phyloP scores from a whole-genome alignment of 2,888 invertebrate genomes.

The Scaptomyza caliginosa region DNA sequence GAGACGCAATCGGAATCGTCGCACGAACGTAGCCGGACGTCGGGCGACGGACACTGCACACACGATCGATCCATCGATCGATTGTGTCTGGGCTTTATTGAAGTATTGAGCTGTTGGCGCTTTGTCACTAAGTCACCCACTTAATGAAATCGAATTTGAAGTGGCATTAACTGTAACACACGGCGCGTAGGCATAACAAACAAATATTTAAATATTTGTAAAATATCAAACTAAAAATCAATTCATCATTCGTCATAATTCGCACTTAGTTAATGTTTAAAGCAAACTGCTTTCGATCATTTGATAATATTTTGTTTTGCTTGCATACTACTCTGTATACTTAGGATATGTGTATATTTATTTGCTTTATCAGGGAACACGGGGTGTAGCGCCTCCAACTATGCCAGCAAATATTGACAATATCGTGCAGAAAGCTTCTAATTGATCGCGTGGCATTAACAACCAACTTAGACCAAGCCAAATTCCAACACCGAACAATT shows the following conservation, averaged over 20 bases:
- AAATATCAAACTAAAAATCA: conserved; percentile 4
- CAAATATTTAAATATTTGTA: conserved; percentile 31
- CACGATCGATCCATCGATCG: conserved; percentile 67
- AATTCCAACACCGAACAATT: conserved; percentile 28
- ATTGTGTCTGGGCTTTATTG: conserved; percentile 46
- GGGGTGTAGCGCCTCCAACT: conserved; percentile 22
- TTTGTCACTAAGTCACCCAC: conserved; percentile 40
- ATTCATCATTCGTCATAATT: conserved; percentile 66
- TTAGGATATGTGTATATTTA: conserved; percentile 31
- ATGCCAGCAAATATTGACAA: conserved; percentile 53
- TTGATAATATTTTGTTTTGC: conserved; percentile 74
- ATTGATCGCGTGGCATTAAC: conserved; percentile 49
- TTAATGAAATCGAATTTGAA: conserved; percentile 49
- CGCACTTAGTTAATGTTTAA: conserved; percentile 54
- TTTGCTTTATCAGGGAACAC: too few relatives aligned
- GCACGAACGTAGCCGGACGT: conserved; percentile 49
- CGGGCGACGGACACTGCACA: conserved; percentile 36
- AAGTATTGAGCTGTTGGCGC: conserved; percentile 58
- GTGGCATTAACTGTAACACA: conserved; percentile 45
- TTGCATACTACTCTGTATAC: conserved; percentile 28
- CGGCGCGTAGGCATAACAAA: conserved; percentile 60
- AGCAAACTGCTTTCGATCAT: conserved; percentile 58
- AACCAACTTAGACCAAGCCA: not conserved
- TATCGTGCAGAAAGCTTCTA: conserved; percentile 55
- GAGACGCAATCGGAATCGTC: conserved; percentile 12